These are phyloP conservation scores for Anarhynchus alexandrinus DNA, from an alignment of 2,113 vertebrate species.

Conservation along the genomic window DNA sequence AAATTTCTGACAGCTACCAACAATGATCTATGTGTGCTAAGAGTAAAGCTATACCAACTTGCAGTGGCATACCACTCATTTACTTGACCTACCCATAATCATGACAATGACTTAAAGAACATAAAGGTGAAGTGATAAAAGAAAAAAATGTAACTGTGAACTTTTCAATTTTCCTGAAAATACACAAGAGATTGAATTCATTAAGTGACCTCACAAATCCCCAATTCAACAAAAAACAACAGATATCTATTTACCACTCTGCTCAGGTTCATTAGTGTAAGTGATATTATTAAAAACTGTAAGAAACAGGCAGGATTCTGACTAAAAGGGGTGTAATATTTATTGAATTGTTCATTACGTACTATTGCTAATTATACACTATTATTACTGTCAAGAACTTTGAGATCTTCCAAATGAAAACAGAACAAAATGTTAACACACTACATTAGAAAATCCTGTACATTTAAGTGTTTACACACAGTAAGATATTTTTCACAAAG, in stretches of 20 bases:
- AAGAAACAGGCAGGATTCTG: rapidly evolving
- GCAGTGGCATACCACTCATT: neutral
- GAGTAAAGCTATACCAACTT: neutral
- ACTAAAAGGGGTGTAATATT: neutral
- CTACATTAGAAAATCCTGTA: neutral
- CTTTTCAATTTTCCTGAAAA: neutral
- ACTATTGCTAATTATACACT: neutral
- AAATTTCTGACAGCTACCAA: neutral
- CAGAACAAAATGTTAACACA: neutral
- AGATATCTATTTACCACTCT: neutral
- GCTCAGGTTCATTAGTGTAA: neutral
- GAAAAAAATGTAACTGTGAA: neutral
- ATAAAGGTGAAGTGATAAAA: neutral
- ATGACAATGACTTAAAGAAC: neutral
- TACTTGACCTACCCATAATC: neutral
- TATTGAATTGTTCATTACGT: neutral
- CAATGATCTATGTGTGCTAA: neutral
- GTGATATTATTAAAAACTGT: neutral
- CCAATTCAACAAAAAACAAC: neutral
- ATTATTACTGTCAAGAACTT: neutral
- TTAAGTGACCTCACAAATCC: neutral
- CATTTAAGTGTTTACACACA: neutral
- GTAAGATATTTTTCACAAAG: neutral
- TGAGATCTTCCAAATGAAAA: neutral
- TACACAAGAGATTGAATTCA: neutral